Evolutionary conservation across 1,140 invertebrate genomes (phyloP).

Genomic region (Drosophila micromelanica): DNA sequence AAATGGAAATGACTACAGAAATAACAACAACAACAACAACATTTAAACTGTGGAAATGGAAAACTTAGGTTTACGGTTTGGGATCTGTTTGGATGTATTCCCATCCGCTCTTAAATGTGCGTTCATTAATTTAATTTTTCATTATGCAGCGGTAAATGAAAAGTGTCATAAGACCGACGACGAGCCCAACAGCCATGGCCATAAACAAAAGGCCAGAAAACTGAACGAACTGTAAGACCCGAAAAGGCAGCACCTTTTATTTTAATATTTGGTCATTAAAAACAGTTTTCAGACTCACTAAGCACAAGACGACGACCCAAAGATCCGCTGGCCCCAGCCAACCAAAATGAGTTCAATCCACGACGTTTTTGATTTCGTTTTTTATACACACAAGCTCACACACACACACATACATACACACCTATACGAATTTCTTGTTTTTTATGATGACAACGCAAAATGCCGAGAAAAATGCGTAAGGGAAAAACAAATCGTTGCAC

Average conservation of each 20-base stretch:
- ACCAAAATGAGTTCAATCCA: conserved; percentile 18
- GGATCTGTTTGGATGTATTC: conserved; percentile 1
- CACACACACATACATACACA: conserved; percentile 3
- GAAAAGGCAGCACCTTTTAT: conserved; percentile 54
- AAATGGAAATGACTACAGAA: conserved; percentile 44
- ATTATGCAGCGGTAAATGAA: conserved; percentile 58
- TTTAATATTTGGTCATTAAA: conserved; percentile 67
- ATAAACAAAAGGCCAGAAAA: conserved; percentile 56
- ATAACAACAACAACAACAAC: conserved; percentile 3
- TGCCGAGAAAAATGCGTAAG: conserved; percentile 51
- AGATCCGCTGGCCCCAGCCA: not conserved
- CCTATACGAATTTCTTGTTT: conserved; percentile 26
- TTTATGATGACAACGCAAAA: conserved; percentile 57
- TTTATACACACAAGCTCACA: conserved; percentile 10
- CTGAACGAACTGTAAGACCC: conserved; percentile 13
- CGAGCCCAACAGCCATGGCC: conserved; percentile 17
- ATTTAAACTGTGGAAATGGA: conserved; percentile 25
- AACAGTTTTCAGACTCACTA: conserved; percentile 50
- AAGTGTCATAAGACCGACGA: conserved; percentile 55
- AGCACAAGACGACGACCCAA: conserved; percentile 25
- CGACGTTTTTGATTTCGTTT: conserved; percentile 39
- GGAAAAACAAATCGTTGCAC: conserved; percentile 58
- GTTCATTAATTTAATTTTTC: conserved; percentile 66
- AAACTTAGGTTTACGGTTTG: conserved; percentile 20
- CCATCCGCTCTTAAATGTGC: conserved; percentile 48